These are phyloP conservation scores for Vespertilio murinus DNA, from an alignment of 2,797 vertebrate genomes.

Conservation along the genomic window DNA sequence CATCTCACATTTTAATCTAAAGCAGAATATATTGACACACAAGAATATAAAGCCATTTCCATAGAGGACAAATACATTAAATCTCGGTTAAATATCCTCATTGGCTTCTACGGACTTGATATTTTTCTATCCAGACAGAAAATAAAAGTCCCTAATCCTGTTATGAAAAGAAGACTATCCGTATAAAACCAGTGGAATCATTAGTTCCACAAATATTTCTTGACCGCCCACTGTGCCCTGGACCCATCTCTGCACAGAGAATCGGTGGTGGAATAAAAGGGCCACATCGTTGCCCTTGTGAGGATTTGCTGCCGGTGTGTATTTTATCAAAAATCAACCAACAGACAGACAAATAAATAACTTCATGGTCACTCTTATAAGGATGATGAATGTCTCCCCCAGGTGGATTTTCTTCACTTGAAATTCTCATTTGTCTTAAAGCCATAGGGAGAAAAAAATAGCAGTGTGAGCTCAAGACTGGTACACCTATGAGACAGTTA, in stretches of 20 bases:
- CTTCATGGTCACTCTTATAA: not conserved
- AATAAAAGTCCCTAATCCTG: not conserved
- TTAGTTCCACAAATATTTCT: not conserved
- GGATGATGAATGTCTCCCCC: not conserved
- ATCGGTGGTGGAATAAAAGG: not conserved
- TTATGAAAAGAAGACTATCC: slow-evolving; percentile 21
- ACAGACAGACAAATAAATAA: slow-evolving; percentile 40
- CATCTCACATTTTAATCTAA: not conserved
- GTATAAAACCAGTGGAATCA: not conserved
- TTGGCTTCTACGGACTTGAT: not conserved
- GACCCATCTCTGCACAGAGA: not conserved
- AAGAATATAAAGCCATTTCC: not conserved
- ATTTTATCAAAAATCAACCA: slow-evolving; percentile 45
- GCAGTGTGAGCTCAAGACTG: not conserved
- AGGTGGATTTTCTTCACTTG: slow-evolving; percentile 17
- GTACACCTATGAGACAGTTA: not conserved
- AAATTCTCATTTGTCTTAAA: slow-evolving; percentile 49
- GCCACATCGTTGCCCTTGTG: not conserved
- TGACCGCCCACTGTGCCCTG: not conserved
- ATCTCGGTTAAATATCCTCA: not conserved
- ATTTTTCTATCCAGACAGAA: not conserved
- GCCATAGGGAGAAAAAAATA: not conserved
- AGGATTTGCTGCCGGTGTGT: not conserved
- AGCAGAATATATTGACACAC: not conserved
- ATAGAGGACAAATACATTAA: slow-evolving; percentile 1